Conservation (phyloP, 2,113 vertebrate species). For the Oxygymnocypris stewartii region DNA sequence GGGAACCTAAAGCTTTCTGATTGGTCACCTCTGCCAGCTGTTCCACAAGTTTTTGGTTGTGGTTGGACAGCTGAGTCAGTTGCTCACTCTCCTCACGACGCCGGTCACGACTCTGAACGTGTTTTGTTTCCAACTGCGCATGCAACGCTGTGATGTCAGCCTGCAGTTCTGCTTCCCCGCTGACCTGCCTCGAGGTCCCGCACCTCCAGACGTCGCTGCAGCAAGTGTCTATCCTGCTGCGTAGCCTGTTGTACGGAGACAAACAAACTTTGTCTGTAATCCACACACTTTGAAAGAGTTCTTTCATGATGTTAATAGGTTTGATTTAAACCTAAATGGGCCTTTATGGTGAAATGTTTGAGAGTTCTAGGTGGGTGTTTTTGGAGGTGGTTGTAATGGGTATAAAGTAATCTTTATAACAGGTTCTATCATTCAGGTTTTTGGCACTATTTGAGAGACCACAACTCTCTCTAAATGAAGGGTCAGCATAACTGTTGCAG, state of each 20-base stretch:
- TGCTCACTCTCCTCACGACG: slow-evolving; percentile 73
- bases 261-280: slow-evolving; percentile 4
- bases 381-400: neutral
- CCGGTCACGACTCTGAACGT: slow-evolving; percentile 67
- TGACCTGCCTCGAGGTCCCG: slow-evolving; percentile 68
- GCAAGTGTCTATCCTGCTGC: slow-evolving; percentile 74
- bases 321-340: neutral
- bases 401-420: neutral
- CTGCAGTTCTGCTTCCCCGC: slow-evolving; percentile 71
- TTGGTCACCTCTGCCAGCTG: slow-evolving; percentile 76
- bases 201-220: slow-evolving; percentile 74
- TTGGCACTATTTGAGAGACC: neutral
- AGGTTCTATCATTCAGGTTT: neutral
- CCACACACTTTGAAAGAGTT: slow-evolving; percentile 5
- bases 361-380: neutral
- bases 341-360: neutral
- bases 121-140: slow-evolving; percentile 69
- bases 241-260: slow-evolving; percentile 61
- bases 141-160: slow-evolving; percentile 64
- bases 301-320: neutral
- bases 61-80: slow-evolving; percentile 72
- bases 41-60: slow-evolving; percentile 80
- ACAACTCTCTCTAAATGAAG: neutral
- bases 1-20: neutral
- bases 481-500: neutral